A percentile compares a stretch with the other conserved stretches of the same genome.
Conservation (phyloP, 2,888 invertebrate genomes). For the Osedax frankpressi region DNA sequence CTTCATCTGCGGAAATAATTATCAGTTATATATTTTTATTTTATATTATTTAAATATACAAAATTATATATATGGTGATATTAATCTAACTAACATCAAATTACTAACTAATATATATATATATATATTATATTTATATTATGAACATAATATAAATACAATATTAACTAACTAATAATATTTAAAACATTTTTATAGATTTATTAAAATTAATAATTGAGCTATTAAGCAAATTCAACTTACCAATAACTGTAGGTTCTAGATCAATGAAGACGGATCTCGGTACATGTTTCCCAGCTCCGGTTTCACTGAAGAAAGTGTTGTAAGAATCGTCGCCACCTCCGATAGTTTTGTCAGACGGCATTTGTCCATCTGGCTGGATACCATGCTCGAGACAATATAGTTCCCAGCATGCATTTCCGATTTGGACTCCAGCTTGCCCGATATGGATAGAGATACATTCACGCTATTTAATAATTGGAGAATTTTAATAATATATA, state of each 20-base stretch:
- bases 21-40: too few species aligned
- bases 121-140: too few species aligned
- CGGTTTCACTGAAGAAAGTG: slow-evolving; percentile 65
- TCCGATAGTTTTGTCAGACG: slow-evolving; percentile 66
- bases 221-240: too few species aligned
- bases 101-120: too few species aligned
- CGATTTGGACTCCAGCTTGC: slow-evolving; percentile 50
- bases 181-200: neutral
- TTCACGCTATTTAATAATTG: slow-evolving; percentile 42
- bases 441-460: slow-evolving; percentile 49
- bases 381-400: slow-evolving; percentile 52
- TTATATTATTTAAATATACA: too few species aligned
- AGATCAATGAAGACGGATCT: slow-evolving; percentile 82
- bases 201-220: too few species aligned
- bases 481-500: too few species aligned
- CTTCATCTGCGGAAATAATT: too few species aligned
- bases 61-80: neutral
- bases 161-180: neutral
- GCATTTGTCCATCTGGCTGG: slow-evolving; percentile 51
- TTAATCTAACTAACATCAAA: neutral
- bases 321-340: slow-evolving; percentile 74
- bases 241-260: slow-evolving; percentile 76
- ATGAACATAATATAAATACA: too few species aligned
- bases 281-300: slow-evolving; percentile 87
- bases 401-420: slow-evolving; percentile 53